Conservation (phyloP, 2,797 vertebrate genomes). For the Lithobates pipiens region DNA sequence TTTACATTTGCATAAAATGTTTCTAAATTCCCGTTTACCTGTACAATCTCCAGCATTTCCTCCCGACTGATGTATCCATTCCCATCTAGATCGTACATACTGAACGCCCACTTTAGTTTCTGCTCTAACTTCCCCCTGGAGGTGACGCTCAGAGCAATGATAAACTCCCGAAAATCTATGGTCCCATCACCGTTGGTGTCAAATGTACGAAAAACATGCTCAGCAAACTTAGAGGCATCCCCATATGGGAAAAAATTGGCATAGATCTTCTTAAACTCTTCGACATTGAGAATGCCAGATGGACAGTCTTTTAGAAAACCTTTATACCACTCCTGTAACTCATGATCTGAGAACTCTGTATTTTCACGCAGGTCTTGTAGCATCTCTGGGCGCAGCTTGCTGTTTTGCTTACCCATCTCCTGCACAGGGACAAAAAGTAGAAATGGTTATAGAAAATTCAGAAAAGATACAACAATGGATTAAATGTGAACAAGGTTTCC, state of each 20-base stretch:
- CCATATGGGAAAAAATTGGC: slow-evolving; percentile 85
- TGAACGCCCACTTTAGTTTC: slow-evolving; percentile 86
- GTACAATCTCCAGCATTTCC: slow-evolving; percentile 85
- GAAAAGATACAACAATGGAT: neutral
- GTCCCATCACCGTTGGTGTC: slow-evolving; percentile 85
- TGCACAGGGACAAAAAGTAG: neutral
- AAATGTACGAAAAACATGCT: slow-evolving; percentile 87
- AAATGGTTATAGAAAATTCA: neutral
- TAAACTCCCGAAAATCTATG: slow-evolving; percentile 85
- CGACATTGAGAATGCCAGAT: slow-evolving; percentile 81
- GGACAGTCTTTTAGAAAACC: slow-evolving; percentile 85
- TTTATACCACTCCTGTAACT: slow-evolving; percentile 85
- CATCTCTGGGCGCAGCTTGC: slow-evolving; percentile 83
- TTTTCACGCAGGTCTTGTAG: slow-evolving; percentile 84
- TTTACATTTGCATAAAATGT: neutral
- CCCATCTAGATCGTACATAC: slow-evolving; percentile 84
- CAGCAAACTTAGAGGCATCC: slow-evolving; percentile 81
- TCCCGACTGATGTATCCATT: slow-evolving; percentile 84
- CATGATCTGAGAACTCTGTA: slow-evolving; percentile 82
- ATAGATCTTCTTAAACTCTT: slow-evolving; percentile 85
- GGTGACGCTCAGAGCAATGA: slow-evolving; percentile 83
- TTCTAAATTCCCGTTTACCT: slow-evolving; percentile 65
- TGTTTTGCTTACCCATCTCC: slow-evolving; percentile 83
- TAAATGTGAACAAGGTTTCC: neutral
- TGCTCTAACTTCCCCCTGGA: slow-evolving; percentile 82